Percentiles rank a stretch among this genome's conserved stretches.
Conservation (phyloP, 2,888 invertebrate species). For the Odontocerum albicorne region DNA sequence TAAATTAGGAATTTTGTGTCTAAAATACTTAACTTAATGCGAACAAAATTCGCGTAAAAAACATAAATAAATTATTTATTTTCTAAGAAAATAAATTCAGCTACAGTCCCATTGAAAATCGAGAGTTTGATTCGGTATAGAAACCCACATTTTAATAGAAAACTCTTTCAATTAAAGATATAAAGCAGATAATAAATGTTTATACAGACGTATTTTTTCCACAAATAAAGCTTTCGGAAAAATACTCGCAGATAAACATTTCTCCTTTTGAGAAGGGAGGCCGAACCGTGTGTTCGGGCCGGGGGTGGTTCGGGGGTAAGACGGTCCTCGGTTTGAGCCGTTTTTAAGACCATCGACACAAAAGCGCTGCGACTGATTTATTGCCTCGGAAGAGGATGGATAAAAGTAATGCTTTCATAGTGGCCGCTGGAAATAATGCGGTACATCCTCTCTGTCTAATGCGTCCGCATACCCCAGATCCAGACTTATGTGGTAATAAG, state of each 20-base stretch:
- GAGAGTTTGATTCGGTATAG: no score
- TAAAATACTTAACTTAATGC: no score
- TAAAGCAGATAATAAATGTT: slow-evolving; percentile 51
- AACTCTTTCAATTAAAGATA: slow-evolving; percentile 50
- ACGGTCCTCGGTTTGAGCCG: slow-evolving; percentile 22
- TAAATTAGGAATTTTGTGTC: no score
- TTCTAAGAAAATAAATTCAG: no score
- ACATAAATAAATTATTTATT: no score
- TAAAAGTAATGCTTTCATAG: slow-evolving; percentile 37
- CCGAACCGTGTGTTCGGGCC: neutral
- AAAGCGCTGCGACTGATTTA: slow-evolving; percentile 37
- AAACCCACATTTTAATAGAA: neutral
- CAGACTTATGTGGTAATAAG: slow-evolving; percentile 22
- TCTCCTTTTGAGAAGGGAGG: neutral
- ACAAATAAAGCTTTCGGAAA: neutral
- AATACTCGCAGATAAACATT: neutral
- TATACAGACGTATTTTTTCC: neutral
- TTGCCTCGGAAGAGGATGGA: slow-evolving; percentile 33
- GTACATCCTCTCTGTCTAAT: slow-evolving; percentile 34
- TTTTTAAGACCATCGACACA: slow-evolving; percentile 38
- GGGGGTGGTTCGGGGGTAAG: neutral
- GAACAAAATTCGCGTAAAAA: no score
- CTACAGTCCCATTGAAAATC: no score
- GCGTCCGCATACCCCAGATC: slow-evolving; percentile 17
- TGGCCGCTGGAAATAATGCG: slow-evolving; percentile 35